phyloP scores from a whole-genome alignment of 2,888 invertebrate species.

The Julus scanicus region DNA sequence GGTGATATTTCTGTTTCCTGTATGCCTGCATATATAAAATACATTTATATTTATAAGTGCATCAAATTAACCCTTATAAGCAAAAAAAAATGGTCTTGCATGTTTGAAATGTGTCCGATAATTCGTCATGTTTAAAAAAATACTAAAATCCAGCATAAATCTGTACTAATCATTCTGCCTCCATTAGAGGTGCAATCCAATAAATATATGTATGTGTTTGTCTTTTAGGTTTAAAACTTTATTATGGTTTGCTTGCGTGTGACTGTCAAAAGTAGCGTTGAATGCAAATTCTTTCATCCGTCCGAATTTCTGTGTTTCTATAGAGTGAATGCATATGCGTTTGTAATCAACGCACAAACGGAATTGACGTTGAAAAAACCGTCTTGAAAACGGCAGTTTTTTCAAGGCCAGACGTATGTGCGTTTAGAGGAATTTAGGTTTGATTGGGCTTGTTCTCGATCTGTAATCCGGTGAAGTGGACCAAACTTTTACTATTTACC shows the following conservation, averaged over 20 bases:
- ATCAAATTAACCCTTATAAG: no score
- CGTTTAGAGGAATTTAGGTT: constrained; percentile 43
- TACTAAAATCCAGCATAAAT: not conserved
- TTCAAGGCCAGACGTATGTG: not conserved
- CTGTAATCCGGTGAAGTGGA: constrained; percentile 50
- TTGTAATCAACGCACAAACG: constrained; percentile 34
- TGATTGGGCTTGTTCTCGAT: constrained; percentile 52
- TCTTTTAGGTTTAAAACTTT: not conserved
- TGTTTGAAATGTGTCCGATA: not conserved
- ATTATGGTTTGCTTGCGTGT: constrained; percentile 40
- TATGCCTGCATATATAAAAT: no score
- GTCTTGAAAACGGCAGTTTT: not conserved
- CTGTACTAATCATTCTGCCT: not conserved
- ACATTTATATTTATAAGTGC: no score
- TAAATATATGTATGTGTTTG: not conserved
- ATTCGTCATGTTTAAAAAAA: not conserved
- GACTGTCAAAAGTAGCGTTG: constrained; percentile 17
- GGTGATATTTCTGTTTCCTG: no score
- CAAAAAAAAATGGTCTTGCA: no score
- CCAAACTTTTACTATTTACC: constrained; percentile 48
- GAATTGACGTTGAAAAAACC: not conserved
- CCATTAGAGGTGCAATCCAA: not conserved
- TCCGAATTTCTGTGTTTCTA: constrained; percentile 34
- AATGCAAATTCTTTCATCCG: constrained; percentile 20
- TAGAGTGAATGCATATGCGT: constrained; percentile 4